A percentile compares a stretch with the other conserved stretches of the same genome.
Conservation (phyloP, 2,113 vertebrate genomes). For the Plecturocebus donacophilus region DNA sequence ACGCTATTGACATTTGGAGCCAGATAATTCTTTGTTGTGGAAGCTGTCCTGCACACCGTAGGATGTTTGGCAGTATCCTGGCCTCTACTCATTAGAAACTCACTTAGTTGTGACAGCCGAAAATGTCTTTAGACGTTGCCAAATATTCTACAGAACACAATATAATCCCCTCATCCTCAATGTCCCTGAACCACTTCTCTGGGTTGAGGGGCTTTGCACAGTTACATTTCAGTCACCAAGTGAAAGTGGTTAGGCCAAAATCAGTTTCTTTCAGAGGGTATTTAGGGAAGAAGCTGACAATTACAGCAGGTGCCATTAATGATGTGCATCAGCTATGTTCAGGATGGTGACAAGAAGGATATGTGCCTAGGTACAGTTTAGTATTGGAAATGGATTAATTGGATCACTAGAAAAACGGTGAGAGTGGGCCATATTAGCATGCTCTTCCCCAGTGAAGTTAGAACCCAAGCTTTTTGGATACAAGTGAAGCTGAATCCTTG, state of each 20-base stretch:
- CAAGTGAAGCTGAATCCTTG: background rate
- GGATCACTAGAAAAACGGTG: background rate
- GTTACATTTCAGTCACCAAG: background rate
- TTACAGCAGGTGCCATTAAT: too few relatives aligned
- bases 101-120: background rate
- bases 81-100: background rate
- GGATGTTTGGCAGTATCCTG: too few relatives aligned
- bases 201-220: background rate
- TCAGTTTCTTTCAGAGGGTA: background rate
- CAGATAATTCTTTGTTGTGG: background rate
- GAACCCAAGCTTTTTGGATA: background rate
- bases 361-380: background rate
- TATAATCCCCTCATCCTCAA: accelerated
- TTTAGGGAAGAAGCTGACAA: background rate
- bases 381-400: background rate
- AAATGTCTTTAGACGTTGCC: background rate
- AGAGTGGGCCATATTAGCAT: accelerated
- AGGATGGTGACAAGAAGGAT: background rate
- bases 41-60: background rate
- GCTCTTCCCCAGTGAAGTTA: background rate
- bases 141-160: background rate
- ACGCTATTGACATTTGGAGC: background rate
- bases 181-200: background rate
- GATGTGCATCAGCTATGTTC: accelerated
- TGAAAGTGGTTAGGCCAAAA: background rate